phyloP scores from a whole-genome alignment of 2,888 invertebrate species.

The Drosophila algonquin region DNA sequence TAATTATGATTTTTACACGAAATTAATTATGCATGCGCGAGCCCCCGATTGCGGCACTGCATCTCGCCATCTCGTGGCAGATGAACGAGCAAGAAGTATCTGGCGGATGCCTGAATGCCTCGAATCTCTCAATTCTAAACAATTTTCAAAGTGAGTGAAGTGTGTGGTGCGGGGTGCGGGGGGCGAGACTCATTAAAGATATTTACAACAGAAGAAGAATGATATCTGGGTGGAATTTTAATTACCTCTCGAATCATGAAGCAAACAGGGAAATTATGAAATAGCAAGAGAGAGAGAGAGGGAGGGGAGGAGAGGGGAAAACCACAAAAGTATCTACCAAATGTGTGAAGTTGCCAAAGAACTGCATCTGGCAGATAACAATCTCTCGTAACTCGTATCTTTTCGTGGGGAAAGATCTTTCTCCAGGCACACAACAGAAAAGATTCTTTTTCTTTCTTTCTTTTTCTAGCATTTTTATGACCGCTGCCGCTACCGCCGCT shows the following conservation, averaged over 20 bases:
- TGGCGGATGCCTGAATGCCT: neutral
- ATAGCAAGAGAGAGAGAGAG: constrained; percentile 18
- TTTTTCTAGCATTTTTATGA: constrained; percentile 39
- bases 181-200: constrained; percentile 21
- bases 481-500: constrained; percentile 27
- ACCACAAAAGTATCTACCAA: neutral
- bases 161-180: neutral
- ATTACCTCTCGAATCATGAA: constrained; percentile 37
- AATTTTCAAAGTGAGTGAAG: constrained; percentile 3
- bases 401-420: constrained; percentile 42
- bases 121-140: constrained; percentile 21
- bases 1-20: constrained; percentile 76
- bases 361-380: constrained; percentile 54
- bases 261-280: constrained; percentile 55
- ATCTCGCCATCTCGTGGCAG: constrained; percentile 19
- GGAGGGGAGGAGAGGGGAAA: no score
- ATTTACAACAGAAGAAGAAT: constrained; percentile 23
- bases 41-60: constrained; percentile 45
- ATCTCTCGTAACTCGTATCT: constrained; percentile 21
- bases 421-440: constrained; percentile 18
- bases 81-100: constrained; percentile 8
- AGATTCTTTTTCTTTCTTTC: constrained; percentile 36
- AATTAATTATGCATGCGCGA: constrained; percentile 71
- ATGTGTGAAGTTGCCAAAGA: constrained; percentile 53
- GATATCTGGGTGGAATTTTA: constrained; percentile 35